Evolutionary conservation across 2,113 vertebrate genomes (phyloP).

Genomic region (Chionomys nivalis): DNA sequence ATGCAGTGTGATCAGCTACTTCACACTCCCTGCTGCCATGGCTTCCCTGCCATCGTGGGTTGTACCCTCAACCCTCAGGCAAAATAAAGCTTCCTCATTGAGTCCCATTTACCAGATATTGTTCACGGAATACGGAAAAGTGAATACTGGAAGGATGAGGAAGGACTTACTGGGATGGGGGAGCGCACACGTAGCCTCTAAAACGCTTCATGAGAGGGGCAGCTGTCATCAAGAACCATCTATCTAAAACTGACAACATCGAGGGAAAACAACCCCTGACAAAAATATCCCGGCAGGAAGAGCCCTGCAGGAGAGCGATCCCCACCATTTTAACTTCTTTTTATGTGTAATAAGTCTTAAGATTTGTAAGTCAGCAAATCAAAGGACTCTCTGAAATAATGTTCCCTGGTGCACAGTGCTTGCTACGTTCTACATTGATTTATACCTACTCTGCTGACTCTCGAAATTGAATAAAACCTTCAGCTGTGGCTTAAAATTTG

Average conservation of each 20-base stretch:
- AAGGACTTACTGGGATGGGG: not conserved
- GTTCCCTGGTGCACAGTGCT: not conserved
- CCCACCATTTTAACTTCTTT: not conserved
- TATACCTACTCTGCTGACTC: not conserved
- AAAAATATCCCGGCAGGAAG: not conserved
- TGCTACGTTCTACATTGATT: not conserved
- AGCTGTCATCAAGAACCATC: not conserved
- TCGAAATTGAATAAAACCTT: constrained; percentile 23
- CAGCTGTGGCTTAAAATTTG: constrained; percentile 49
- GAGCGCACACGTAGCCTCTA: not conserved
- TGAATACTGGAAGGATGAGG: not conserved
- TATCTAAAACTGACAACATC: not conserved
- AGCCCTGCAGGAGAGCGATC: not conserved
- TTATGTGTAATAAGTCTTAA: not conserved
- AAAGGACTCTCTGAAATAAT: not conserved
- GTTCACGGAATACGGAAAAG: not conserved
- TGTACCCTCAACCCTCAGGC: not conserved
- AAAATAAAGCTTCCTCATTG: not conserved
- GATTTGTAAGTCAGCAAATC: not conserved
- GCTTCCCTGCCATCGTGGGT: not conserved
- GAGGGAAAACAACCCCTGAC: not conserved
- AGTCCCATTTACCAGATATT: too few species aligned
- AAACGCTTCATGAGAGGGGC: not conserved
- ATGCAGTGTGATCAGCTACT: not conserved
- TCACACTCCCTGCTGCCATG: not conserved